Evolutionary conservation across 2,797 vertebrate genomes (phyloP), one percentile per base, ranked within the genome.

Genomic region (Arnoldichthys spilopterus): DNA sequence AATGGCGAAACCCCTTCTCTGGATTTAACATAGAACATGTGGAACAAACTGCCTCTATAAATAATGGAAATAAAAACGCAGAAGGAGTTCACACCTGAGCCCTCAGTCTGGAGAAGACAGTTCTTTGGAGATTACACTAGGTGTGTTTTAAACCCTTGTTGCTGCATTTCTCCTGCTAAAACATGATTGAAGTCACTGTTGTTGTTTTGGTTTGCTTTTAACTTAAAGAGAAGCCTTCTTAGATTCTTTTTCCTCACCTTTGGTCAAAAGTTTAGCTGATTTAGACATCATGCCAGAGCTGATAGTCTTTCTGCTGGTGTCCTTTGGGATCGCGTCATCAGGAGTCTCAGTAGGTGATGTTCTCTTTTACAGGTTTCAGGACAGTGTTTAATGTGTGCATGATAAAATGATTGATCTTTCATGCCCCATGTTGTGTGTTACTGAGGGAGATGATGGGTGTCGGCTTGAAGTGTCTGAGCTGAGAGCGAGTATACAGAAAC

Each of bases 401-500:
- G 20, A 45, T 8, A 45, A 68, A 67, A 45, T 26, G n/a, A 32
- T 3, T 28, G 9, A 64, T 5, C n/a, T 22, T 5, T 15, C 1
- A 8, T 66, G 54, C 22, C 7, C 30, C 20, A 20, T 30, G n/a
- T 51, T 74, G 45, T 79, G 7, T 63, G 12, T 62, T 45, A 77
- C 80, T 45, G 3, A 96, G 94, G 91, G 88, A 58, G 77, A 73
- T 76, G 91, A 94, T 16, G 81, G 78, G 8, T 98, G 96, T 43
- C 82, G 88, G 13, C 67, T 88, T 22, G 94, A 95, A 63, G 82
- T 94, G 69, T 84, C 68, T 67, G 90, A 89, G 84, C 91, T 98
- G 26, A 93, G 86, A 51, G 87, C 86, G 61, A 95, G 83, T 64
- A 92, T 96, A 77, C 88, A 86, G 79, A 91, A 85, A 4, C 92